Evolutionary conservation across 2,797 vertebrate genomes (phyloP).

Genomic region (Hapalemur alaotrensis): DNA sequence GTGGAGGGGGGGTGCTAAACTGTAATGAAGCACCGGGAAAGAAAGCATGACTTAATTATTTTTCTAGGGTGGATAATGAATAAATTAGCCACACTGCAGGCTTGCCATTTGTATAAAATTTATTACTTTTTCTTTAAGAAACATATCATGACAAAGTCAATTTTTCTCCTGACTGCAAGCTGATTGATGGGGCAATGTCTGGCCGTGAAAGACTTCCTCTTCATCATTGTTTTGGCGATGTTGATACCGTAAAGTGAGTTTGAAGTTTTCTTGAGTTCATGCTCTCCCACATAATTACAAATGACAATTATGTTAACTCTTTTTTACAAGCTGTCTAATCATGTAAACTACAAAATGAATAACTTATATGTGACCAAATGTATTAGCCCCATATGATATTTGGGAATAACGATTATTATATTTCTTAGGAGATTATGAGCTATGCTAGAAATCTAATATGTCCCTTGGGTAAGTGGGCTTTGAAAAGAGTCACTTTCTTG

Average conservation of each 20-base stretch:
- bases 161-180: constrained; percentile 85
- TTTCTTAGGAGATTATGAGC: not conserved
- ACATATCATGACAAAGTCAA: constrained; percentile 88
- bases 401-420: not conserved
- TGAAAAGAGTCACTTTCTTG: not conserved
- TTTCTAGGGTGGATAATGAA: constrained; percentile 90
- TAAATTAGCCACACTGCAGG: constrained; percentile 90
- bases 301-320: constrained; percentile 74
- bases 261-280: constrained; percentile 77
- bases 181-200: constrained; percentile 84
- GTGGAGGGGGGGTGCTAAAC: constrained; percentile 71
- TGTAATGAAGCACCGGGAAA: constrained; percentile 85
- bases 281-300: constrained; percentile 77
- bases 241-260: constrained; percentile 70
- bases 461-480: not conserved
- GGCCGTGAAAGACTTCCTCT: constrained; percentile 77
- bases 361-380: constrained; percentile 45
- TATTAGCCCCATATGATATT: not conserved
- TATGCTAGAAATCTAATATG: not conserved
- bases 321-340: constrained; percentile 70
- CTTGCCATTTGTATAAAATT: constrained; percentile 85
- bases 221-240: constrained; percentile 75
- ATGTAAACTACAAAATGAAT: constrained; percentile 63
- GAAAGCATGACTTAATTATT: constrained; percentile 89
- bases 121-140: constrained; percentile 91